Evolutionary conservation across 1,140 invertebrate genomes (phyloP).

Genomic region (Anadara kagoshimensis): DNA sequence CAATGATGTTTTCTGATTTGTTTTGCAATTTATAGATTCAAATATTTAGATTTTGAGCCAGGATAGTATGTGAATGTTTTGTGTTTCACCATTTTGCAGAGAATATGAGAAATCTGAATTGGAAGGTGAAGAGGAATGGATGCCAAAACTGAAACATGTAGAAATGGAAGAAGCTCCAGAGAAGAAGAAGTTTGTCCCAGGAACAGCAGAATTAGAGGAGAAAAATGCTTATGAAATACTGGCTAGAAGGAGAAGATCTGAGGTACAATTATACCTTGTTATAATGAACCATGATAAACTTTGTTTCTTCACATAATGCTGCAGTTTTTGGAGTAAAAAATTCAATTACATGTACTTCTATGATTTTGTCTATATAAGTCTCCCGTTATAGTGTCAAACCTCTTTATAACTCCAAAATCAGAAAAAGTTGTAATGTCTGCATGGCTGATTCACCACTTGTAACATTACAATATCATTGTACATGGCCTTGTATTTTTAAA

Average conservation of each 20-base stretch:
- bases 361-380: background rate
- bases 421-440: background rate
- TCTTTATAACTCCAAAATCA: background rate
- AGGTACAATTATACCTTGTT: slow-evolving; percentile 1
- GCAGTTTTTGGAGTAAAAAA: no score
- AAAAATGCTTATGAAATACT: slow-evolving; percentile 48
- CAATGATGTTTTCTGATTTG: no score
- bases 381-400: no score
- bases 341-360: background rate
- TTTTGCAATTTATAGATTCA: no score
- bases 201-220: slow-evolving; percentile 49
- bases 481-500: no score
- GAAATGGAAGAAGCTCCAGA: slow-evolving; percentile 57
- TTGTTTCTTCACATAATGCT: background rate
- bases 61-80: background rate
- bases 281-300: background rate
- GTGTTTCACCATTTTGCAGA: slow-evolving; percentile 31
- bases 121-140: slow-evolving; percentile 56
- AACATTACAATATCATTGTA: no score
- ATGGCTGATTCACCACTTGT: background rate
- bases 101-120: slow-evolving; percentile 45
- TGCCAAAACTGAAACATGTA: slow-evolving; percentile 62
- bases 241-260: slow-evolving; percentile 30
- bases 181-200: slow-evolving; percentile 47
- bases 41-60: background rate